Evolutionary conservation across 2,888 invertebrate genomes (phyloP).

Genomic region (Trichogramma dendrolimi): DNA sequence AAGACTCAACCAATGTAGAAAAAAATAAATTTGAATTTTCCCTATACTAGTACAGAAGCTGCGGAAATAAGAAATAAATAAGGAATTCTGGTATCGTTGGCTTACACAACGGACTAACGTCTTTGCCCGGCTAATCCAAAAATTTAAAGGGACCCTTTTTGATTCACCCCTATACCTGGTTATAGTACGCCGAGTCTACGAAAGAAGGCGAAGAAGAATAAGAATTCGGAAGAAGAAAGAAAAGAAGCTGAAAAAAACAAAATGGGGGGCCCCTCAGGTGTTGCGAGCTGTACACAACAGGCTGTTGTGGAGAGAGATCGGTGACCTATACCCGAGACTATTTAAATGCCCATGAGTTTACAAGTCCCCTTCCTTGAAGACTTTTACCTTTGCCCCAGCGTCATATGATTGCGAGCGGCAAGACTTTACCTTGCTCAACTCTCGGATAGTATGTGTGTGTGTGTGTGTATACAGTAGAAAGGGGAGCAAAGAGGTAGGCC

Average conservation of each 20-base stretch:
- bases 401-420: slow-evolving; percentile 8
- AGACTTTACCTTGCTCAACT: slow-evolving; percentile 13
- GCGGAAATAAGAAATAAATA: not conserved
- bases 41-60: too few species aligned
- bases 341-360: slow-evolving; percentile 50
- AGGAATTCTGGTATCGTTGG: slow-evolving; percentile 19
- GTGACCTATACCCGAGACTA: slow-evolving; percentile 29
- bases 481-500: too few species aligned
- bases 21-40: too few species aligned
- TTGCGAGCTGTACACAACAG: slow-evolving; percentile 34
- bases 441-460: too few species aligned
- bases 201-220: slow-evolving; percentile 37
- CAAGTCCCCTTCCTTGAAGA: slow-evolving; percentile 24
- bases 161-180: slow-evolving; percentile 6
- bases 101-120: slow-evolving; percentile 34
- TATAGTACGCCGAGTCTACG: slow-evolving; percentile 25
- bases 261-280: slow-evolving; percentile 46
- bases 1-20: too few species aligned
- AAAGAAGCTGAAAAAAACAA: not conserved
- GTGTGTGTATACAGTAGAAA: too few species aligned
- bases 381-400: slow-evolving; percentile 2
- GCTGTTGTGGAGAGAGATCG: slow-evolving; percentile 34
- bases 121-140: slow-evolving; percentile 17
- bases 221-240: slow-evolving; percentile 6
- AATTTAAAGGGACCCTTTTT: slow-evolving; percentile 24